A percentile compares a stretch with the other conserved stretches of the same genome.
Conservation (phyloP, 2,888 invertebrate species). For the Drosophila limbata region DNA sequence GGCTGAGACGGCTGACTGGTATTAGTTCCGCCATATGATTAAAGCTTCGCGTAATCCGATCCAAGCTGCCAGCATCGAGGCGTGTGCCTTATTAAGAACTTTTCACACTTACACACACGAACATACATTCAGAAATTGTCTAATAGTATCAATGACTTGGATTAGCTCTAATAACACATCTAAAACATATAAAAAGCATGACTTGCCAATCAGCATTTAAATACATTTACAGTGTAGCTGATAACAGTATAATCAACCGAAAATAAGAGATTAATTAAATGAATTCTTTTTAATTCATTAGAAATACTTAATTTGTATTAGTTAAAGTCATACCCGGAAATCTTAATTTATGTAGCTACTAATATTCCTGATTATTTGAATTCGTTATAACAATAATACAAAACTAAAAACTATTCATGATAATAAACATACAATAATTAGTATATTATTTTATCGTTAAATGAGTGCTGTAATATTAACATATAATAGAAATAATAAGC, state of each 20-base stretch:
- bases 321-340: background rate
- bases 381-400: too few relatives aligned
- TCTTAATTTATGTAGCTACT: too few relatives aligned
- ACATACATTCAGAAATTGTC: background rate
- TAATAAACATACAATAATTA: background rate
- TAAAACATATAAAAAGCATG: background rate
- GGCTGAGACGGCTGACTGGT: slow-evolving; percentile 36
- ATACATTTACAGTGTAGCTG: background rate
- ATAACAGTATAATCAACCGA: slow-evolving; percentile 2
- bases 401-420: too few relatives aligned
- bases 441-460: background rate
- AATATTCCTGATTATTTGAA: too few relatives aligned
- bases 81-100: slow-evolving; percentile 31
- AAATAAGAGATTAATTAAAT: background rate
- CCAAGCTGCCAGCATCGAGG: slow-evolving; percentile 35
- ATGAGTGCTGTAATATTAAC: background rate
- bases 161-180: background rate
- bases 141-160: slow-evolving; percentile 9
- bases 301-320: background rate
- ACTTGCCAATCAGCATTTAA: background rate
- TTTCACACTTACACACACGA: background rate
- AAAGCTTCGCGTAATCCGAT: slow-evolving; percentile 65
- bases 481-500: background rate
- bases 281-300: slow-evolving; percentile 12
- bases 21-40: slow-evolving; percentile 78